Evolutionary conservation across 35 echinoderm and acorn worm species (phyloP).

Genomic region (Lytechinus pictus): DNA sequence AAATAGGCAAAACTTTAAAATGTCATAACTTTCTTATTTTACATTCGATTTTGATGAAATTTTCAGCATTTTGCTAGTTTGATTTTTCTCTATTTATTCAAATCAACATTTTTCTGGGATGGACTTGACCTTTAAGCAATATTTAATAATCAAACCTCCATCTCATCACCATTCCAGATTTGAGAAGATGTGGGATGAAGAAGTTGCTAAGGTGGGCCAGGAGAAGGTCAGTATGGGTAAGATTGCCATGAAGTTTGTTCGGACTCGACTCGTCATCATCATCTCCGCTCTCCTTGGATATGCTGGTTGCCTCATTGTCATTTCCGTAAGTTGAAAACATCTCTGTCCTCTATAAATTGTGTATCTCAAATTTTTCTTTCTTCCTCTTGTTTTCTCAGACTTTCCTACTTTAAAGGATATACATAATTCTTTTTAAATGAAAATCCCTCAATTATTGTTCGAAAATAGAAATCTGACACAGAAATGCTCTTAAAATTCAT

Average conservation of each 20-base stretch:
- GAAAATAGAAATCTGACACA: no score
- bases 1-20: no score
- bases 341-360: background rate
- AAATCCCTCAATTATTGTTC: no score
- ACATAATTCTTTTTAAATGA: no score
- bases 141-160: background rate
- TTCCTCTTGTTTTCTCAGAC: constrained; percentile 57
- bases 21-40: no score
- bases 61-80: no score
- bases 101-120: no score
- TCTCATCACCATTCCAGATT: constrained; percentile 61
- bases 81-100: no score
- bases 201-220: constrained; percentile 73
- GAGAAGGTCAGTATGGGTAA: constrained; percentile 70
- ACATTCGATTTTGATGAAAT: no score
- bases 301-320: constrained; percentile 56
- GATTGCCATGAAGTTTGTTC: constrained; percentile 67
- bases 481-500: no score
- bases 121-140: no score
- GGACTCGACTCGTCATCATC: constrained; percentile 74
- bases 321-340: constrained; percentile 58
- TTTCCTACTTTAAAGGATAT: background rate
- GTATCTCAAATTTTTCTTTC: background rate
- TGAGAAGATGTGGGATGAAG: constrained; percentile 77
- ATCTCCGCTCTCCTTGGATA: constrained; percentile 48